Conservation (phyloP, 2,888 invertebrate species). For the Hypercompe scribonia region DNA sequence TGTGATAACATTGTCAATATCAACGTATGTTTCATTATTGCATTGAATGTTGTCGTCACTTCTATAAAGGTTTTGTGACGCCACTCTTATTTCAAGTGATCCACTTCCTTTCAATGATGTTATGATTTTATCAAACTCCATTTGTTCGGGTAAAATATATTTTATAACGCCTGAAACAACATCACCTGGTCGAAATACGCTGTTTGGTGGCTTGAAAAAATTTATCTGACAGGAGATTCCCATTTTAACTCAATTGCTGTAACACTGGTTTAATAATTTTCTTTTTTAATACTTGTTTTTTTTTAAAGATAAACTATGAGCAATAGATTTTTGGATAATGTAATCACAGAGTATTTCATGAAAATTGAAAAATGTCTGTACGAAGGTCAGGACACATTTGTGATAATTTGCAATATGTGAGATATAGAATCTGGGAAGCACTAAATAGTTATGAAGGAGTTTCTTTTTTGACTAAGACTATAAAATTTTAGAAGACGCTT, state of each 20-base stretch:
- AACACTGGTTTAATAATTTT: background rate
- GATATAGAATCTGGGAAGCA: background rate
- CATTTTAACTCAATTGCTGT: slow-evolving; percentile 40
- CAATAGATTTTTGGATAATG: too few relatives aligned
- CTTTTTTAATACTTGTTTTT: background rate
- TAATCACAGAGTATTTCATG: background rate
- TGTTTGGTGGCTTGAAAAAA: slow-evolving; percentile 52
- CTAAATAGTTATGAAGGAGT: background rate
- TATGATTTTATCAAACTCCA: slow-evolving; percentile 51
- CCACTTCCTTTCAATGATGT: slow-evolving; percentile 55
- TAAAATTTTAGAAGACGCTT: background rate
- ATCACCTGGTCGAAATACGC: slow-evolving; percentile 53
- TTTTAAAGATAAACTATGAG: background rate
- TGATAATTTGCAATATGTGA: background rate
- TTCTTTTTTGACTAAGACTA: background rate
- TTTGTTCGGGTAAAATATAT: slow-evolving; percentile 57
- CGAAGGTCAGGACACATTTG: background rate
- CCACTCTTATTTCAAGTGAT: slow-evolving; percentile 25
- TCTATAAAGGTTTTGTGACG: slow-evolving; percentile 3
- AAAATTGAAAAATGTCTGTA: background rate
- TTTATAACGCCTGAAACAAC: slow-evolving; percentile 57
- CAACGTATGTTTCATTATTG: slow-evolving; percentile 43
- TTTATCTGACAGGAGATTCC: slow-evolving; percentile 60
- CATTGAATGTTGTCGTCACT: slow-evolving; percentile 2
- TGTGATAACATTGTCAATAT: slow-evolving; percentile 41